These are phyloP conservation scores for Sebastes alutus DNA, from an alignment of 2,797 vertebrate species.

Conservation along the genomic window DNA sequence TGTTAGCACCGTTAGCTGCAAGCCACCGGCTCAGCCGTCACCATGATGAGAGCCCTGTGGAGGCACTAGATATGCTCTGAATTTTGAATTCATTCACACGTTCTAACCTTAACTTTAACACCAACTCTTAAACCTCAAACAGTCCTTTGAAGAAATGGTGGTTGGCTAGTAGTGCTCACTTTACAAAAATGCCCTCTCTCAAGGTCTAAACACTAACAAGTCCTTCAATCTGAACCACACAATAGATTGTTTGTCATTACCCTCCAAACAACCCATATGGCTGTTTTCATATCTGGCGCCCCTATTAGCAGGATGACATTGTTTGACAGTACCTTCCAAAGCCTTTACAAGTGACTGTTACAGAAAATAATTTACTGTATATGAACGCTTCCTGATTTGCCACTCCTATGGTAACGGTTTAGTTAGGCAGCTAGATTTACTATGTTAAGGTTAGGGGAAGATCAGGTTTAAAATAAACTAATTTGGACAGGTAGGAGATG, in stretches of 20 bases:
- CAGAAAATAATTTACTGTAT: too few species aligned
- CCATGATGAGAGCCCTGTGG: too few species aligned
- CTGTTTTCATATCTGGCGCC: background rate
- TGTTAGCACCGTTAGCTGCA: too few species aligned
- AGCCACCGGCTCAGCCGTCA: fast-evolving
- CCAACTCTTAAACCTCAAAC: background rate
- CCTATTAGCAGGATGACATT: background rate
- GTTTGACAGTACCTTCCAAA: background rate
- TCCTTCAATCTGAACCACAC: background rate
- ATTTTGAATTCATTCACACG: too few species aligned
- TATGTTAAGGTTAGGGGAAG: background rate
- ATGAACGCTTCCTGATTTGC: background rate
- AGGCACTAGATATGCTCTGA: too few species aligned
- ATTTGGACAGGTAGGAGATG: background rate
- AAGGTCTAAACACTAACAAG: background rate
- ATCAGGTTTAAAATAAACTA: too few species aligned
- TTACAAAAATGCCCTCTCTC: too few species aligned
- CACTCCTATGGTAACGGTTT: background rate
- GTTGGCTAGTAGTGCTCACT: background rate
- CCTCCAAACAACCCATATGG: background rate
- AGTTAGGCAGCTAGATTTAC: background rate
- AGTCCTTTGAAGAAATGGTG: background rate
- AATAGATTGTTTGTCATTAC: background rate
- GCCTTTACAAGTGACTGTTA: background rate
- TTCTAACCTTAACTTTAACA: too few species aligned